phyloP scores from a whole-genome alignment of 2,888 invertebrate genomes.

The Dolomedes plantarius region DNA sequence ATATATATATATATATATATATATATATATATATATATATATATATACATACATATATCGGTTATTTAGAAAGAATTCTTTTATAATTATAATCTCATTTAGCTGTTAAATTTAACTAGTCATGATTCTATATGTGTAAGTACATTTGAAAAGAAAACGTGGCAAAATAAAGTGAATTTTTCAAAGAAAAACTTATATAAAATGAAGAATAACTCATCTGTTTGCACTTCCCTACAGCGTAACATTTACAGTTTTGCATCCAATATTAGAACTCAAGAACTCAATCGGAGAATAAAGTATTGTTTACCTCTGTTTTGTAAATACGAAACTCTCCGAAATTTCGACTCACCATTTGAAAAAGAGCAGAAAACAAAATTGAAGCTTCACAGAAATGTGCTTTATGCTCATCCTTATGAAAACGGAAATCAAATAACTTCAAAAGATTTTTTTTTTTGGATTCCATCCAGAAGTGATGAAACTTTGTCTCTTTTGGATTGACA shows the following conservation, averaged over 20 bases:
- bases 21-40: too few relatives aligned
- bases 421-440: slow-evolving; percentile 1
- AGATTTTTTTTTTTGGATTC: neutral
- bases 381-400: neutral
- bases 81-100: too few relatives aligned
- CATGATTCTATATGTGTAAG: too few relatives aligned
- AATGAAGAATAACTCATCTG: neutral
- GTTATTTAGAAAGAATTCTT: too few relatives aligned
- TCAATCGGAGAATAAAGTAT: neutral
- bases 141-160: too few relatives aligned
- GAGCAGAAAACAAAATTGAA: neutral
- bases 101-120: too few relatives aligned
- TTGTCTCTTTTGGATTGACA: slow-evolving; percentile 5
- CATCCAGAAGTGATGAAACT: neutral
- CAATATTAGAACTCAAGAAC: neutral
- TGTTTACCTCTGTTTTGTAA: neutral
- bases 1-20: too few relatives aligned
- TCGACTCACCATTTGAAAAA: neutral
- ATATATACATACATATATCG: too few relatives aligned
- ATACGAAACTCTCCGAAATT: neutral
- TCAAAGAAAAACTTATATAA: neutral
- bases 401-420: slow-evolving; percentile 3
- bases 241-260: neutral
- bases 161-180: neutral
- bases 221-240: neutral